Conservation (phyloP, 2,113 vertebrate species). For the Chunga burmeisteri region DNA sequence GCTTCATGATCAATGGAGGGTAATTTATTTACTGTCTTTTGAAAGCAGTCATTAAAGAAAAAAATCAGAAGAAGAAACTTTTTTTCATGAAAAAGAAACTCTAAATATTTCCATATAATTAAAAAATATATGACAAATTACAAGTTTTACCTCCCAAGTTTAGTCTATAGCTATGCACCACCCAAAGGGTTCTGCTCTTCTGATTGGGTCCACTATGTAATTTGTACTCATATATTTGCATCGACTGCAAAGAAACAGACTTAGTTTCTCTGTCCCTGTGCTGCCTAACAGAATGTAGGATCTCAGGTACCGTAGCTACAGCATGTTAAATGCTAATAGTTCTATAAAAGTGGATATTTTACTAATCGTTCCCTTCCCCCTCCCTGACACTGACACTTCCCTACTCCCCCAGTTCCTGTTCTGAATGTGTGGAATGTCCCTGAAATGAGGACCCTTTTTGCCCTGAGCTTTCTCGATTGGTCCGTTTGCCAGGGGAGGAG, state of each 20-base stretch:
- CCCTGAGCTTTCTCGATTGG: background rate
- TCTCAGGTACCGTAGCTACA: background rate
- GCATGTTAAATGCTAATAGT: background rate
- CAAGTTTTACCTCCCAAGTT: background rate
- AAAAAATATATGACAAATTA: background rate
- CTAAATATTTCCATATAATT: background rate
- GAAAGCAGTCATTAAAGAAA: conserved; percentile 12
- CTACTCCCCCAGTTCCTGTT: background rate
- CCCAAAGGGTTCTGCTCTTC: background rate
- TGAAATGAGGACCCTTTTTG: background rate
- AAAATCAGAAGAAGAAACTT: background rate
- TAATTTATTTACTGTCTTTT: background rate
- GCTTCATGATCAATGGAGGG: background rate
- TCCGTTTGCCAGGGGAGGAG: background rate
- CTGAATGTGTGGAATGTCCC: background rate
- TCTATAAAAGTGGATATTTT: background rate
- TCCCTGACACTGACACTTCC: background rate
- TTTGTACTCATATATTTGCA: background rate
- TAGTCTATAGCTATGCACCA: background rate
- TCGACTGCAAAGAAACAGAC: background rate
- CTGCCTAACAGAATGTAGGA: background rate
- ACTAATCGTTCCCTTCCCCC: background rate
- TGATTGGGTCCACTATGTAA: accelerated
- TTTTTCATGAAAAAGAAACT: background rate
- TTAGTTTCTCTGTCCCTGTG: background rate